A percentile compares a stretch with the other conserved stretches of the same genome.
Conservation (phyloP, 92 coral and sea anemone genomes). For the Palythoa heliodiscus region DNA sequence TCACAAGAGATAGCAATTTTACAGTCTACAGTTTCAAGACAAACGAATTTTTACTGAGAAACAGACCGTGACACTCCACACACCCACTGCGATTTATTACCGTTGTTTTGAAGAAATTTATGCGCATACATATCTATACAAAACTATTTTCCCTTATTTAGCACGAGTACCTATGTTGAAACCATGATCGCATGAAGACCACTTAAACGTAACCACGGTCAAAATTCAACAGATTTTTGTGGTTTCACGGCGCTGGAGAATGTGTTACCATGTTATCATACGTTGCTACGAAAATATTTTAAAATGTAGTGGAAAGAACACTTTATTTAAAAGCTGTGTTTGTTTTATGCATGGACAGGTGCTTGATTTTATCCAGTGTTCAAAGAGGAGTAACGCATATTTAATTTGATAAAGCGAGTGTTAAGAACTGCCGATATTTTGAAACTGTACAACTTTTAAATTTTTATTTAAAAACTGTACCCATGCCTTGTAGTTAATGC, state of each 20-base stretch:
- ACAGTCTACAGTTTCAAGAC: conserved; percentile 4
- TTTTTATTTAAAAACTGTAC: too few relatives aligned
- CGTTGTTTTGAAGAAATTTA: conserved; percentile 3
- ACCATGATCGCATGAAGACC: neutral
- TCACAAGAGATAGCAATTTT: neutral
- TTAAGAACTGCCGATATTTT: too few relatives aligned
- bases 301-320: too few relatives aligned
- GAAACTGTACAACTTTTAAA: too few relatives aligned
- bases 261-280: neutral
- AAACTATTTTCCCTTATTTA: conserved; percentile 9
- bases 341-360: too few relatives aligned
- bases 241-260: neutral
- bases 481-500: too few relatives aligned
- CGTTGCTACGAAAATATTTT: too few relatives aligned
- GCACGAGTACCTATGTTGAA: neutral
- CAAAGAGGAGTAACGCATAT: too few relatives aligned
- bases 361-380: too few relatives aligned
- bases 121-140: conserved; percentile 27
- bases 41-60: conserved; percentile 15
- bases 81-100: neutral
- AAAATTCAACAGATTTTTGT: neutral
- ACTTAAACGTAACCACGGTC: neutral
- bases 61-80: conserved; percentile 12
- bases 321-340: too few relatives aligned
- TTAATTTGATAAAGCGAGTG: too few relatives aligned